Evolutionary conservation across 2,113 vertebrate species (phyloP).

Genomic region (Nerophis ophidion): DNA sequence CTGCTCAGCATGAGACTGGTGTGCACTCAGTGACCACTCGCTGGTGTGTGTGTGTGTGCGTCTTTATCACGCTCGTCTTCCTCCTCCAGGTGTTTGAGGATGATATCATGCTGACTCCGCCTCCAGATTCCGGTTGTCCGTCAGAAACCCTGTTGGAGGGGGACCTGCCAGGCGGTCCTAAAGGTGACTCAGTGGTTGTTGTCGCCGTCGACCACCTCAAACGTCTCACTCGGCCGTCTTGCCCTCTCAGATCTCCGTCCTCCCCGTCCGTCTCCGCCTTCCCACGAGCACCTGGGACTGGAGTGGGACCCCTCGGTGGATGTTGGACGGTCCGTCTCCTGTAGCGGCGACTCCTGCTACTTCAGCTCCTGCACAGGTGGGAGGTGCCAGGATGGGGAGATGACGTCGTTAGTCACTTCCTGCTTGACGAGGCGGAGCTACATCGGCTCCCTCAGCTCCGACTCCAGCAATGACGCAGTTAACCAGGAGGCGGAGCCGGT

Average conservation of each 20-base stretch:
- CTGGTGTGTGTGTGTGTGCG: background rate
- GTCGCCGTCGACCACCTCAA: background rate
- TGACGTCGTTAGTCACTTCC: background rate
- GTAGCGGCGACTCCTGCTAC: constrained; percentile 63
- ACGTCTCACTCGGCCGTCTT: background rate
- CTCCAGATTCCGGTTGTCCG: constrained; percentile 63
- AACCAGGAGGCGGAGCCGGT: constrained; percentile 38
- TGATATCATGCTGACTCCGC: constrained; percentile 57
- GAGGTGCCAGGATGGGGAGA: background rate
- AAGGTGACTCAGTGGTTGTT: constrained; percentile 9
- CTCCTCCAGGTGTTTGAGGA: constrained; percentile 74
- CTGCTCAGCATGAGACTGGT: constrained; percentile 82
- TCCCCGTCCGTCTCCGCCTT: constrained; percentile 20
- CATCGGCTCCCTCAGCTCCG: constrained; percentile 39
- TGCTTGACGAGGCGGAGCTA: constrained; percentile 43
- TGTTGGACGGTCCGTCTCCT: constrained; percentile 72
- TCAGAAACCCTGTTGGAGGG: constrained; percentile 64
- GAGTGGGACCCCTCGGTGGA: constrained; percentile 88
- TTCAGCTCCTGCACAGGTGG: constrained; percentile 60
- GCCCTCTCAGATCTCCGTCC: constrained; percentile 6
- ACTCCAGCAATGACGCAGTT: constrained; percentile 31
- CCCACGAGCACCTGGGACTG: constrained; percentile 69
- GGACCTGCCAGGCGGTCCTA: background rate
- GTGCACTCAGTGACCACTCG: constrained; percentile 3
- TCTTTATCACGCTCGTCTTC: background rate